These are phyloP conservation scores for Planiliza haematocheilus DNA, from an alignment of 2,113 vertebrate genomes.

Conservation along the genomic window DNA sequence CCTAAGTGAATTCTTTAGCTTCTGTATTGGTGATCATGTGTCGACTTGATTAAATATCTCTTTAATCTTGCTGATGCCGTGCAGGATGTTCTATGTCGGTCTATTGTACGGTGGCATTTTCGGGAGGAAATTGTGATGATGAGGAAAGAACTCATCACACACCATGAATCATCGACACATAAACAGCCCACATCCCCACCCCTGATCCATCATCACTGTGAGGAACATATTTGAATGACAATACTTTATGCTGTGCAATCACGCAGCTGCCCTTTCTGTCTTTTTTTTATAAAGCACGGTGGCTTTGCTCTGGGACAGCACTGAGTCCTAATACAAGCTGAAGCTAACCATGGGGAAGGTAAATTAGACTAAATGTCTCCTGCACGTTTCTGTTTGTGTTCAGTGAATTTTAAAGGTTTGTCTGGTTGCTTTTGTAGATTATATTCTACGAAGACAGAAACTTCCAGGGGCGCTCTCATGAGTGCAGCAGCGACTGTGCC, in stretches of 20 bases:
- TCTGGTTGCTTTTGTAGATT: constrained; percentile 67
- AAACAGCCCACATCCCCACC: too few species aligned
- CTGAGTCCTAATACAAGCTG: constrained; percentile 36
- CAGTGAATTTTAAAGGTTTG: neutral
- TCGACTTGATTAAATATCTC: constrained; percentile 29
- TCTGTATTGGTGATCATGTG: constrained; percentile 4
- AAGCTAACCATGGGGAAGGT: constrained; percentile 76
- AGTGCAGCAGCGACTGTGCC: constrained; percentile 80
- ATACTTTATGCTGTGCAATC: constrained; percentile 80
- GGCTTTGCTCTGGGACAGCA: constrained; percentile 54
- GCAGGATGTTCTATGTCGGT: too few species aligned
- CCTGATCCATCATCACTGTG: too few species aligned
- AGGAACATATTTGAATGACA: constrained; percentile 76
- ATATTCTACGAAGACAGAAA: constrained; percentile 82
- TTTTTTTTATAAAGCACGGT: constrained; percentile 77
- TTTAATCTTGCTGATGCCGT: constrained; percentile 52
- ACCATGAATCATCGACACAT: constrained; percentile 60
- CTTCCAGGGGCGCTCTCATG: constrained; percentile 81
- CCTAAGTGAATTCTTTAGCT: neutral
- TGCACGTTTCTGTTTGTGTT: neutral
- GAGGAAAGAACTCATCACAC: constrained; percentile 55
- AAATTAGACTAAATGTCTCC: constrained; percentile 23
- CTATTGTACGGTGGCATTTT: constrained; percentile 42
- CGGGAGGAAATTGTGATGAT: constrained; percentile 66
- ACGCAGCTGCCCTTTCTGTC: too few species aligned